Evolutionary conservation across 1,140 invertebrate species (phyloP), one percentile per base, ranked within the genome.

Genomic region (Batillaria attramentaria): DNA sequence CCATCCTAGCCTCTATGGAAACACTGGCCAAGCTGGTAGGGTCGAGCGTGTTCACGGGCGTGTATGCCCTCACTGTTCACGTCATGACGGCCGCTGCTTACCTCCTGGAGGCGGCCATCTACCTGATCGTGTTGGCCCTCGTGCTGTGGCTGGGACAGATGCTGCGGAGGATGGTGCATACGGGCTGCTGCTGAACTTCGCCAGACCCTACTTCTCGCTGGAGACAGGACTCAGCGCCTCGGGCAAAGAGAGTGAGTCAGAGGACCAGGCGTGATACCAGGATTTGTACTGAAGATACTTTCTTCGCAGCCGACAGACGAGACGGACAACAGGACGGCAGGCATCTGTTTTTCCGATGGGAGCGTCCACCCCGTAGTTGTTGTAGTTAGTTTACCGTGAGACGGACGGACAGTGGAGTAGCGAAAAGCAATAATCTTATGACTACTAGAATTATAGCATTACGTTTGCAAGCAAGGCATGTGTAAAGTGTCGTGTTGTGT

Each of bases 1-100:
- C 89, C n/a, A 74, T 91, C 1, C 79, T 88, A 3, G 82, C 87
- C 4, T 82, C 85, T 70, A 85, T 82, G 6, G 89, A 90, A 78
- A 90, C 90, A 2, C 82, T 86, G 2, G 87, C 89, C 0, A 90
- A 89, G 54, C 83, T 91, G 13, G 35, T 90, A 6, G 90, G 89
- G 3, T 84, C 86, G 3, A 76, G 88, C 2, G 85, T 89, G n/a
- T 91, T 90, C 80, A 86, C 87, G 8, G 85, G 84, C 60, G 68
- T 90, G 24, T 91, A 90, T 74, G 85, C 83, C 37, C 87, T 84
- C 13, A 89, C 89, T 0, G 82, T 89, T 2, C 54, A 81, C 46
- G 80, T 87, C 28, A 87, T 86, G 43, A 79, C 88, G 0, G 90
- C 89, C 18, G 83, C 89, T 18, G 83, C 86, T 2, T 91, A 89